Base-by-base conservation (phyloP, 1,140 invertebrate genomes). In the Drosophila busckii region DNA sequence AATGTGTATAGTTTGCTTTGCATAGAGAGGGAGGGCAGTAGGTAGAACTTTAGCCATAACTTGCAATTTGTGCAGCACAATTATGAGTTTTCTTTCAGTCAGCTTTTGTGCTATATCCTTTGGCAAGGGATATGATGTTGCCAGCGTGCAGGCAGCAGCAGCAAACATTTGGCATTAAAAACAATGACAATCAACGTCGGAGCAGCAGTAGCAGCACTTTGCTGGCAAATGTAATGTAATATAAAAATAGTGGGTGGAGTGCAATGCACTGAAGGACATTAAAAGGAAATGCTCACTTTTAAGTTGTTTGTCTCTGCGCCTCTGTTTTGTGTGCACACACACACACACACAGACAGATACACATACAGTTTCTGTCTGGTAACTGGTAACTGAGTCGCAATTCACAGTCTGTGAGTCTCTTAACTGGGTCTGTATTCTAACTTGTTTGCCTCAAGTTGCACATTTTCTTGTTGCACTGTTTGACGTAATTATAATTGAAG, bases 401-500 rank as follows among this genome's bases (percentile, higher is more conserved):
- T 19, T 9, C 13, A 4, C 31, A 20, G 9, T 35, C 29, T 17
- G 15, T 26, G 38, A n/a, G n/a, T n/a, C n/a, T 22, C 20, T 29
- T 34, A 13, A 19, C 19, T 28, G 31, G 29, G 26, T 22, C 25
- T 53, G 17, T 7, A 50, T 59, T 59, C 58, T 71, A 68, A 73
- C 63, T 68, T 78, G 73, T 82, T 78, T 82, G 73, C 71, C 68
- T 73, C 73, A 68, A 80, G 75, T 82, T 80, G 73, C 68, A 67
- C 68, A 78, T 80, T 78, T 78, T 78, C 75, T 78, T 82, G 73
- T 82, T 78, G 73, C 73, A 82, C 73, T 78, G 73, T 80, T 84
- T 84, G 68, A 80, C 73, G 69, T 75, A 84, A 84, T 84, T 84
- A 84, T 84, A 84, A 84, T 84, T 84, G 80, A 84, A 84, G 80